phyloP scores from a whole-genome alignment of 1,140 invertebrate species.

The Trichomalopsis sarcophagae region DNA sequence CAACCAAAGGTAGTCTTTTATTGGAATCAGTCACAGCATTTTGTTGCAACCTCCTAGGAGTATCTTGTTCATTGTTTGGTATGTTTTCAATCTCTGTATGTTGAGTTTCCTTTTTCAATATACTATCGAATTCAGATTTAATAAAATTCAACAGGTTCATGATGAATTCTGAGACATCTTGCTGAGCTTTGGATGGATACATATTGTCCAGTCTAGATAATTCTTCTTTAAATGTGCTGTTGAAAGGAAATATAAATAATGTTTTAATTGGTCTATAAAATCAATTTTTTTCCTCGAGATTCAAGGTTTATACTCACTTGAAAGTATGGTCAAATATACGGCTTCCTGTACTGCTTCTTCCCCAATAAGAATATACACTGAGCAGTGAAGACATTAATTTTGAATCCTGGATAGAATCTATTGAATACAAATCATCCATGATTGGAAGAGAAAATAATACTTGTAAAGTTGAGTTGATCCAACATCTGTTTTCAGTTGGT shows the following conservation, averaged over 20 bases:
- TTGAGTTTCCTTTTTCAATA: slow-evolving; percentile 44
- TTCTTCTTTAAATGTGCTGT: slow-evolving; percentile 65
- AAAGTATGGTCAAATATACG: slow-evolving; percentile 59
- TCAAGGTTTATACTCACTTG: slow-evolving; percentile 55
- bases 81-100: slow-evolving; percentile 60
- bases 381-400: slow-evolving; percentile 59
- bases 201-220: slow-evolving; percentile 60
- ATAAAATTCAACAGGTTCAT: slow-evolving; percentile 68
- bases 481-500: slow-evolving; percentile 67
- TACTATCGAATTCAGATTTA: slow-evolving; percentile 62
- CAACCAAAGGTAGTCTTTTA: slow-evolving; percentile 57
- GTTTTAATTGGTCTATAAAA: not conserved
- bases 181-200: slow-evolving; percentile 65
- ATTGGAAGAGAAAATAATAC: slow-evolving; percentile 65
- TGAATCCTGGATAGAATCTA: slow-evolving; percentile 55
- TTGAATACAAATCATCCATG: slow-evolving; percentile 57
- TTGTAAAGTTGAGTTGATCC: slow-evolving; percentile 67
- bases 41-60: slow-evolving; percentile 49
- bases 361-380: slow-evolving; percentile 60
- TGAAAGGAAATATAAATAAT: slow-evolving; percentile 20
- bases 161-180: slow-evolving; percentile 69
- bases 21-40: slow-evolving; percentile 46
- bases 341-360: slow-evolving; percentile 56
- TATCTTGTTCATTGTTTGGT: slow-evolving; percentile 58
- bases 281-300: not conserved